Evolutionary conservation across 1,140 invertebrate genomes (phyloP).

Genomic region (Maniola jurtina): DNA sequence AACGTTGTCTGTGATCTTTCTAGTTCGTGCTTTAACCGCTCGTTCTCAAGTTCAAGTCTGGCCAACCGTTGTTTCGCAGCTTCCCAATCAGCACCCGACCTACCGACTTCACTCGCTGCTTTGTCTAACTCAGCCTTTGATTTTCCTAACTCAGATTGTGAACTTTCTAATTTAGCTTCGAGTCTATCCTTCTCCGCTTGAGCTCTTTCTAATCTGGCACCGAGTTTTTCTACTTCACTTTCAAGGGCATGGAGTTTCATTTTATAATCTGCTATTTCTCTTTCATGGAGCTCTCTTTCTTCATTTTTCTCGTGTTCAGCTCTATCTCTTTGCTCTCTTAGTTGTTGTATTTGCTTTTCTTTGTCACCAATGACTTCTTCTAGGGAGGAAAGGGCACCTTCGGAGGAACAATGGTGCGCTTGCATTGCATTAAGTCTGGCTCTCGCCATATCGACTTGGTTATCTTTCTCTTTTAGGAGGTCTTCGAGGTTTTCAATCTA

Average conservation of each 20-base stretch:
- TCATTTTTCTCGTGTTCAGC: constrained; percentile 98
- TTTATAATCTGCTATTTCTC: constrained; percentile 96
- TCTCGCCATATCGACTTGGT: constrained; percentile 96
- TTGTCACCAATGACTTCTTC: constrained; percentile 98
- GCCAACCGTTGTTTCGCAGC: constrained; percentile 91
- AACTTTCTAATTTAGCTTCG: constrained; percentile 94
- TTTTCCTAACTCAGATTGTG: constrained; percentile 95
- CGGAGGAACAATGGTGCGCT: constrained; percentile 94
- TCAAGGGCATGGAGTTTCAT: constrained; percentile 94
- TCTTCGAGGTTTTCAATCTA: constrained; percentile 99
- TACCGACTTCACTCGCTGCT: constrained; percentile 91
- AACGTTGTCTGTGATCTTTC: constrained; percentile 91
- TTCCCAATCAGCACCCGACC: constrained; percentile 93
- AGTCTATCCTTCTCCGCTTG: constrained; percentile 93
- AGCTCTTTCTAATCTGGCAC: constrained; percentile 91
- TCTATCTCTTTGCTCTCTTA: constrained; percentile 92
- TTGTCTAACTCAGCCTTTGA: constrained; percentile 96
- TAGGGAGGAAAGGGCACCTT: constrained; percentile 93
- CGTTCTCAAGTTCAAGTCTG: constrained; percentile 93
- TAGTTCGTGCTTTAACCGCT: constrained; percentile 90
- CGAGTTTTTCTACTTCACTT: constrained; percentile 94
- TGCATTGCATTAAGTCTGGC: constrained; percentile 93
- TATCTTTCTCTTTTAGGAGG: constrained; percentile 97
- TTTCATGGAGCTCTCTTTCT: constrained; percentile 95
- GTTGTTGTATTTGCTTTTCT: constrained; percentile 96